phyloP scores from a whole-genome alignment of 1,140 invertebrate species.

The Xylocopa sonorina region DNA sequence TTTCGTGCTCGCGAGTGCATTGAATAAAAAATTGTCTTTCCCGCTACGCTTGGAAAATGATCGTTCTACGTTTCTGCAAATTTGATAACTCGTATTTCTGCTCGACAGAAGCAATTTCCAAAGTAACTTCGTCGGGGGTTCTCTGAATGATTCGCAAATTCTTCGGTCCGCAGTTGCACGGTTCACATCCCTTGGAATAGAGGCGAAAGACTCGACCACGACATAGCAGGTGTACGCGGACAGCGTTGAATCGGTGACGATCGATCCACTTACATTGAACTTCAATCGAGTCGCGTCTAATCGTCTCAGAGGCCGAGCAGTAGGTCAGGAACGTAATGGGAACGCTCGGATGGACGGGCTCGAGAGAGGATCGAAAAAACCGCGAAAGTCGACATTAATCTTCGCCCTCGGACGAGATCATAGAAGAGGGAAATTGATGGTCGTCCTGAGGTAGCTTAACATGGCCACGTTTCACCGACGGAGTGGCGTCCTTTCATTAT shows the following conservation, averaged over 20 bases:
- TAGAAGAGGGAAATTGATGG: slow-evolving; percentile 62
- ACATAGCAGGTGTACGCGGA: background rate
- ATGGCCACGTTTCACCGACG: slow-evolving; percentile 16
- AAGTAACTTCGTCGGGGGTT: too few relatives aligned
- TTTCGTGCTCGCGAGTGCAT: too few relatives aligned
- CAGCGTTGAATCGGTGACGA: slow-evolving; percentile 10
- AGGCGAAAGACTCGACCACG: background rate
- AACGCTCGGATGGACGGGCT: slow-evolving; percentile 9
- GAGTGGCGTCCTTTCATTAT: slow-evolving; percentile 63
- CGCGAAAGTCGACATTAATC: slow-evolving; percentile 62
- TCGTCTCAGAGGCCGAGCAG: slow-evolving; percentile 12
- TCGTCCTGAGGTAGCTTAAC: slow-evolving; percentile 41
- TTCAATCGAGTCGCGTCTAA: slow-evolving; percentile 49
- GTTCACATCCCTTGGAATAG: too few relatives aligned
- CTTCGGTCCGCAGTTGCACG: background rate
- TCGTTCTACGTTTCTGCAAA: too few relatives aligned
- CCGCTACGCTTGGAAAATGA: too few relatives aligned
- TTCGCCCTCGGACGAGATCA: slow-evolving; percentile 55
- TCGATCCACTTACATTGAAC: slow-evolving; percentile 54
- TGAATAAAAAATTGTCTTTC: too few relatives aligned
- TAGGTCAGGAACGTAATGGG: slow-evolving; percentile 25
- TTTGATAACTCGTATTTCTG: too few relatives aligned
- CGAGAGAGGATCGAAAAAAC: slow-evolving; percentile 41
- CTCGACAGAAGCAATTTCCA: too few relatives aligned
- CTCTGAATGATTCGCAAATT: too few relatives aligned